Conservation (phyloP, 2,113 vertebrate species). For the Nettapus auritus region DNA sequence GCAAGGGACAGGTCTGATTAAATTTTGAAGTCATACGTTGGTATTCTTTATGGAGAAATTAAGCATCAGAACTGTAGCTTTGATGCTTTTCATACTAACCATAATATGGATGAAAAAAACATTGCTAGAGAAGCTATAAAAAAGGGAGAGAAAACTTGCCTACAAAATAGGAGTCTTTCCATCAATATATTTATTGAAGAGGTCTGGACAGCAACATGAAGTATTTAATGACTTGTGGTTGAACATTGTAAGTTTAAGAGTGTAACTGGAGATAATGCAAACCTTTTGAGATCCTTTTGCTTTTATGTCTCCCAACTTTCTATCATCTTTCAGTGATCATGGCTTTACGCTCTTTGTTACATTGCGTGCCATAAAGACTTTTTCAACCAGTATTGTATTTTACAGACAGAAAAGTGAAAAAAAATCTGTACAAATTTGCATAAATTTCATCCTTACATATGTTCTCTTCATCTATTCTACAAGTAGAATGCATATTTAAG, state of each 20-base stretch:
- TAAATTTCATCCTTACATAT: not conserved
- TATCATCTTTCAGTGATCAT: not conserved
- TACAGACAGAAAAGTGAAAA: not conserved
- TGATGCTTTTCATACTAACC: not conserved
- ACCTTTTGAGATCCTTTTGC: not conserved
- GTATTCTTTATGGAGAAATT: not conserved
- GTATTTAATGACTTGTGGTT: not conserved
- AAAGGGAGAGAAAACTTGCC: not conserved
- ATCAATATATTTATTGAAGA: not conserved
- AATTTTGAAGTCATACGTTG: conserved; percentile 7
- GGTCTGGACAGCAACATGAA: not conserved
- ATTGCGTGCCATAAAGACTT: not conserved
- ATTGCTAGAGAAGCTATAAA: not conserved
- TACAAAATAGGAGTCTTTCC: conserved; percentile 4
- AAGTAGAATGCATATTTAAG: not conserved
- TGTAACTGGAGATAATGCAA: not conserved
- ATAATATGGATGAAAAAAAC: not conserved
- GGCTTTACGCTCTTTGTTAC: not conserved
- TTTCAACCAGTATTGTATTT: not conserved
- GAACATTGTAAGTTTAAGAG: conserved; percentile 14
- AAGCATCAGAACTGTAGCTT: not conserved
- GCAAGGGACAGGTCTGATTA: not conserved
- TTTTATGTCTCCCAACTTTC: conserved; percentile 5
- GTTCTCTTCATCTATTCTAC: not conserved
- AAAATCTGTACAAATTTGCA: not conserved